A percentile compares a stretch with the other conserved stretches of the same genome.
Evolutionary conservation across 2,888 invertebrate genomes (phyloP).

Genomic region (Rhimphoctona megacephalus): DNA sequence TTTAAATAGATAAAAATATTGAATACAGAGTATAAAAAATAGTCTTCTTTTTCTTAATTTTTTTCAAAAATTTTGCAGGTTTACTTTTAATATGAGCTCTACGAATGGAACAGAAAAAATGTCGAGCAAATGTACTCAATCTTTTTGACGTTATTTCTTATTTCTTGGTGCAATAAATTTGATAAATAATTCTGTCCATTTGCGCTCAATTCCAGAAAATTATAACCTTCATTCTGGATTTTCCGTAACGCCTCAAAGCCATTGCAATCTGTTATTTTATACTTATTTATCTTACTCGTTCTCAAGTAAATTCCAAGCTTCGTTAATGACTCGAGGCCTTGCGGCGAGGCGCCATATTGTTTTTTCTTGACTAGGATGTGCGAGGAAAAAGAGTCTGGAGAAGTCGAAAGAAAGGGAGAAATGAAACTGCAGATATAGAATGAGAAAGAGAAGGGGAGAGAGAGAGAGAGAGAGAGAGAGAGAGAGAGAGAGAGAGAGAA

Average conservation of each 20-base stretch:
- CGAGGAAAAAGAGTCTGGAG: conserved; percentile 11
- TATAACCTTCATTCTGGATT: background rate
- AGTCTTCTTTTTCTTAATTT: no score
- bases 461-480: background rate
- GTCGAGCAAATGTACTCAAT: no score
- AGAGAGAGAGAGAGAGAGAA: background rate
- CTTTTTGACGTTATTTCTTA: background rate
- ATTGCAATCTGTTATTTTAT: conserved; percentile 21
- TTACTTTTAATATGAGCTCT: no score
- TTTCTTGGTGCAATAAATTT: background rate
- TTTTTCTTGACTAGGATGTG: conserved; percentile 17
- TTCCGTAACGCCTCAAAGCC: background rate
- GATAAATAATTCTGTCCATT: background rate
- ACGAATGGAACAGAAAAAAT: no score
- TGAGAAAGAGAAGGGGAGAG: background rate
- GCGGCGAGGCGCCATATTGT: conserved; percentile 14
- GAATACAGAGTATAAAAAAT: no score
- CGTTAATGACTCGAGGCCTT: conserved; percentile 53
- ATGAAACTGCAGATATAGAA: background rate
- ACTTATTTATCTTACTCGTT: conserved; percentile 38
- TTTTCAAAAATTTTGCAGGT: no score
- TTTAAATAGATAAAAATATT: no score
- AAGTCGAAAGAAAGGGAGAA: conserved; percentile 16
- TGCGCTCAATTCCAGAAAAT: background rate
- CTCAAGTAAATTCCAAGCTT: conserved; percentile 43